Base-by-base conservation (phyloP, 2,888 invertebrate genomes). In the Zhengitettix transpicula region DNA sequence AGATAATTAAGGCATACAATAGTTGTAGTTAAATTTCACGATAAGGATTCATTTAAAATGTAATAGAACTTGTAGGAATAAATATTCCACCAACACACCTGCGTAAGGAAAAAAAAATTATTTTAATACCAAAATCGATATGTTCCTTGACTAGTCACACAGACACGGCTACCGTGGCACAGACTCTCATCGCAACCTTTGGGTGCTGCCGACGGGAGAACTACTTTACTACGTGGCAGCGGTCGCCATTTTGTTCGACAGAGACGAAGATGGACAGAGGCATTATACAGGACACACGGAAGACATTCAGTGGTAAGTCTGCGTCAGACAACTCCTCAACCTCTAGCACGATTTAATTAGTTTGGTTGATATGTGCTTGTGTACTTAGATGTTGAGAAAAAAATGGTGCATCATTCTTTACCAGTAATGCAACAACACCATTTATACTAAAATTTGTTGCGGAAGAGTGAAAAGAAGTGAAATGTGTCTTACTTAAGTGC, bases 91-190 rank as follows among this genome's bases (percentile, higher is more conserved):
- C 2, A 28, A 7, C 28, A 28, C 28, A 28, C 2, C 28, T 5
- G 3, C 7, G 28, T 28, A 7, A 28, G 28, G 28, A n/a, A n/a
- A n/a, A n/a, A n/a, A n/a, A n/a, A n/a, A n/a, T n/a, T n/a, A n/a
- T n/a, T 28, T 2, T 28, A 28, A 28, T 7, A 28, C 28, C 2
- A 28, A 28, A 28, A 28, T 28, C 3, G 2, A 7, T 7, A 28
- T 28, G 28, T 28, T 28, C 28, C 28, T 28, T 28, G 28, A 28
- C 28, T 28, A 28, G 2, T n/a, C 5, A 1, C 1, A 2, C 67
- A 89, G 90, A 9, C 95, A 92, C 70, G 96, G 96, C 0, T 97
- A 96, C 74, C 84, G 96, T 61, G 96, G 97, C 0, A 84, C 87
- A 11, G 95, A 96, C 73, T 84, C 90, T 9, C 81, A 89, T 12